Conservation (phyloP, 2,797 vertebrate species). For the Chaunax sp. region DNA sequence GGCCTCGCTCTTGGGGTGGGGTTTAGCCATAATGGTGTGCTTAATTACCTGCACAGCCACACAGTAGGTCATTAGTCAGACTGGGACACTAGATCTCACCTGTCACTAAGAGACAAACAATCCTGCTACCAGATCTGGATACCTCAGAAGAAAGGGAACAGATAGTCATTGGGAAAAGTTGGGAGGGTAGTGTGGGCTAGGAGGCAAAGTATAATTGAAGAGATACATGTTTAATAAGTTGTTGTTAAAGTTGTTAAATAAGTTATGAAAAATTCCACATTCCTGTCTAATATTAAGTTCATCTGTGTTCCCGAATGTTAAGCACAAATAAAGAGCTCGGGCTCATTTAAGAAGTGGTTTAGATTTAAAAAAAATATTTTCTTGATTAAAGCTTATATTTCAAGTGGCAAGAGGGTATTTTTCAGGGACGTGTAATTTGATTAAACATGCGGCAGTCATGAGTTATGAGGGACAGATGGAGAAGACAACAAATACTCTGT, state of each 20-base stretch:
- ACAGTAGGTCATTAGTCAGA: conserved; percentile 84
- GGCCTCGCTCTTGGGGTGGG: conserved; percentile 76
- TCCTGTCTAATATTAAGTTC: neutral
- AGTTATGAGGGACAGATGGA: conserved; percentile 30
- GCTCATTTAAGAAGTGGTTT: conserved; percentile 19
- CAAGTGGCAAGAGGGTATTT: conserved; percentile 57
- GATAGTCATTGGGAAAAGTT: conserved; percentile 26
- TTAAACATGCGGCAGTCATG: conserved; percentile 39
- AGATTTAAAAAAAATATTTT: conserved; percentile 25
- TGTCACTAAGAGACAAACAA: conserved; percentile 82
- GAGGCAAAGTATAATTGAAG: conserved; percentile 17
- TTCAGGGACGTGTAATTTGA: conserved; percentile 51
- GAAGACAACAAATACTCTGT: conserved; percentile 8
- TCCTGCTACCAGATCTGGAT: conserved; percentile 67
- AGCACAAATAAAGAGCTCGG: conserved; percentile 5
- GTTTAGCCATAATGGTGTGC: conserved; percentile 83
- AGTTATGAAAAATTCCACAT: conserved; percentile 1
- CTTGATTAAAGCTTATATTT: conserved; percentile 50
- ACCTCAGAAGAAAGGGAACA: conserved; percentile 51
- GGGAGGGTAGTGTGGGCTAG: conserved; percentile 23
- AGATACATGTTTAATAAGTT: conserved; percentile 4
- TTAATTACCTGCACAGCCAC: conserved; percentile 86
- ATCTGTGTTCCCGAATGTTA: neutral
- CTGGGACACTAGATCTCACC: conserved; percentile 74
- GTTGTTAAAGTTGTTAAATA: neutral